These are phyloP conservation scores for Cheilosia vulpina DNA, from an alignment of 2,888 invertebrate genomes.

Conservation along the genomic window DNA sequence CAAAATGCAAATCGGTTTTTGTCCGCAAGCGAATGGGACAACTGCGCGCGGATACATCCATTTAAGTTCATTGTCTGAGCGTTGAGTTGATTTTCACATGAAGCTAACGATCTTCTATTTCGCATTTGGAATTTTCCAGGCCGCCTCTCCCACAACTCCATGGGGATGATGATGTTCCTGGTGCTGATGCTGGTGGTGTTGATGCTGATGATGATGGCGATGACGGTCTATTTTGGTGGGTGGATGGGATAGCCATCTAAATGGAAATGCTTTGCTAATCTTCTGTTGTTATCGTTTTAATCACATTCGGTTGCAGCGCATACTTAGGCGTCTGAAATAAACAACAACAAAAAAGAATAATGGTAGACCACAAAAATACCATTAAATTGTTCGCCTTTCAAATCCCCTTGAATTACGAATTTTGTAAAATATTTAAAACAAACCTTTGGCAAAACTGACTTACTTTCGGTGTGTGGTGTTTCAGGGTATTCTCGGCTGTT, in stretches of 20 bases:
- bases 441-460: conserved; percentile 15
- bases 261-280: conserved; percentile 66
- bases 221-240: conserved; percentile 25
- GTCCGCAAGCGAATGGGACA: conserved; percentile 43
- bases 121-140: conserved; percentile 28
- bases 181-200: not conserved
- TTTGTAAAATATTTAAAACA: conserved; percentile 47
- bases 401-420: conserved; percentile 27
- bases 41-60: conserved; percentile 54
- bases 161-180: conserved; percentile 14
- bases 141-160: conserved; percentile 16
- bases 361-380: conserved; percentile 17
- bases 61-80: conserved; percentile 71
- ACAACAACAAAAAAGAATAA: conserved; percentile 10
- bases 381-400: conserved; percentile 40
- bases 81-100: conserved; percentile 59
- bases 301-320: conserved; percentile 54
- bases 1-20: conserved; percentile 80
- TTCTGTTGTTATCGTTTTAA: conserved; percentile 64
- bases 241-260: conserved; percentile 48
- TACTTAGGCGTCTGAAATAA: conserved; percentile 29
- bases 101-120: conserved; percentile 43
- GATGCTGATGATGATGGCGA: conserved; percentile 24
- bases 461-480: conserved; percentile 25
- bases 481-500: not conserved